Evolutionary conservation across 2,113 vertebrate genomes (phyloP), one percentile per base, ranked within the genome.

Genomic region (Labeo catla): DNA sequence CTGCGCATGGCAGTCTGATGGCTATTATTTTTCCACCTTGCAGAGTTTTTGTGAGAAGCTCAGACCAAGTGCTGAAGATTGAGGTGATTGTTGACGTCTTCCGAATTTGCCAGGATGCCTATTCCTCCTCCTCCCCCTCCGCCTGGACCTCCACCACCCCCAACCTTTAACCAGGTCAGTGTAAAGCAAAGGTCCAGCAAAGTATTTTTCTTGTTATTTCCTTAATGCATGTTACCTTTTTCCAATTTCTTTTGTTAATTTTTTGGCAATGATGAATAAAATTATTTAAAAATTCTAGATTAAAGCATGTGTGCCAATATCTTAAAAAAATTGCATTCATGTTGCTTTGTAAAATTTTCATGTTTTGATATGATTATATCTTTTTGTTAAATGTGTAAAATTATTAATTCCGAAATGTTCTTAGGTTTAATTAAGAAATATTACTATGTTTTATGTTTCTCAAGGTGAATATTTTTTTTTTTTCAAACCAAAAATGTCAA

Each of bases 101-200:
- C 59, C n/a, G 16, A n/a, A 91, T 90, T 90, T 36, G 2, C 23
- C 95, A 97, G 89, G 91, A 99, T 99, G 98, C 97, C 98, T 15
- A 96, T 96, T 92, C 97, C 97, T 90, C 97, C 97, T 19, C 97
- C 97, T 28, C 97, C 97, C 0, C 96, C 96, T 1, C 96, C 97
- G 0, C 96, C 94, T 1, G 94, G 96, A 77, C 97, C 97, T 80
- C 97, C 97, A 0, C 98, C 97, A 0, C 97, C 97, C 81, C 97
- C 97, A 61, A 95, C 95, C 81, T 96, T 97, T 90, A 93, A 76
- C 86, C 93, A 96, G 96, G 97, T 99, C 91, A 86, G 94, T 92
- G 6, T 66, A 50, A 5, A 45, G 23, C 28, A 43, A n/a, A 21
- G 52, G 23, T 7, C n/a, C 28, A 7, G 6, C 0, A 28, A 15